Evolutionary conservation across 2,888 invertebrate genomes (phyloP), one percentile per base, ranked within the genome.

Genomic region (Netelia inedita): DNA sequence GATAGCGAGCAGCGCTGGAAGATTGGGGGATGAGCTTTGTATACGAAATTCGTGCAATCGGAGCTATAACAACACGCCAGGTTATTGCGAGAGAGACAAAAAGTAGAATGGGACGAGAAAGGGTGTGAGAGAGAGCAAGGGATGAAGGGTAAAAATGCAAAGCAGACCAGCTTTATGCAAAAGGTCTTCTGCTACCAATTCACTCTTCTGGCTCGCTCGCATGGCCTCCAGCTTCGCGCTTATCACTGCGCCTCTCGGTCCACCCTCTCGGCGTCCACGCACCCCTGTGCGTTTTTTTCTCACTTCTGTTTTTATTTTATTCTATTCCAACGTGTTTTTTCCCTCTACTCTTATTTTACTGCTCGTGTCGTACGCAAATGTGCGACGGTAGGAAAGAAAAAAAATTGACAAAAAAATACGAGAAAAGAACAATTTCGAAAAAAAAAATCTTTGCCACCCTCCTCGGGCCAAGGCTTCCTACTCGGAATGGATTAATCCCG

Each of bases 141-240:
- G 85, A 86, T 87, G 83, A 86, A 85, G 84, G 88, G 84, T 74
- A 89, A 89, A 90, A 90, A 91, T 90, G 91, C 90, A 90, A 90
- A 90, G 88, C 87, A 88, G 89, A 86, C 85, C 78, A 85, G 89
- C 88, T 91, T 90, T 89, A 90, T 91, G 89, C 91, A 89, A 89
- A 91, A 89, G 89, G 87, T 90, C 89, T 89, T 89, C 89, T 88
- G 87, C 87, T 88, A 88, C 89, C 90, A 88, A 91, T 91, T 91
- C 91, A 91, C 90, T 91, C 89, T 88, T 87, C 82, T 87, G 81
- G 81, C 83, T 86, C 90, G 88, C 88, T 90, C 87, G 73, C 86
- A 87, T 79, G 68, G 75, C 86, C 65, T 75, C 79, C 82, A 71
- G 79, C 63, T 55, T 81, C 65, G 53, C 88, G 74, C 87, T 87